Conservation (phyloP, 2,113 vertebrate genomes). For the Alces alces region DNA sequence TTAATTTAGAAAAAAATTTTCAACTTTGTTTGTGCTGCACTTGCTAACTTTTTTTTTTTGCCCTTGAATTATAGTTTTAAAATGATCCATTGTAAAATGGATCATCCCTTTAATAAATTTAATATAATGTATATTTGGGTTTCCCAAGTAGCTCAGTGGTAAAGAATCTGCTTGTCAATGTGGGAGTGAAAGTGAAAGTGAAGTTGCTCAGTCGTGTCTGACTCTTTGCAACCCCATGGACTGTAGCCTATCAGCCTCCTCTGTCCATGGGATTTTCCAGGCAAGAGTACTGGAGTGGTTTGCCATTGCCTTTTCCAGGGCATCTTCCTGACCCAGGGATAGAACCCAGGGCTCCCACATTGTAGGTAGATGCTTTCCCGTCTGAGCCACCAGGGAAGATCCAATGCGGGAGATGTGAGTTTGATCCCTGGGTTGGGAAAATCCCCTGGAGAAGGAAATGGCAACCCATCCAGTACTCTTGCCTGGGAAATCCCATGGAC, state of each 20-base stretch:
- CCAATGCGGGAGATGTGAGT: neutral
- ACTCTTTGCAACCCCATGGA: too few species aligned
- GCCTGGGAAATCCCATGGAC: neutral
- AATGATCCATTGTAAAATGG: neutral
- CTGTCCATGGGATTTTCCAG: too few species aligned
- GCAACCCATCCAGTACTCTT: neutral
- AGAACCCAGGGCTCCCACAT: too few species aligned
- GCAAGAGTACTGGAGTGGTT: too few species aligned
- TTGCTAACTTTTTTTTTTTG: neutral
- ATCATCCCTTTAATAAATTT: neutral
- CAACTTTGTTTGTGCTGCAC: neutral
- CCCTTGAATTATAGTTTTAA: neutral
- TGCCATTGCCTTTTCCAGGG: too few species aligned
- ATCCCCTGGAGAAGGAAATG: neutral
- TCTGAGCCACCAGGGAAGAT: too few species aligned
- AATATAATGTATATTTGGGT: neutral
- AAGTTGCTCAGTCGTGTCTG: too few species aligned
- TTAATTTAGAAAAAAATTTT: neutral
- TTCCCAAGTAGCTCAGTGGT: neutral
- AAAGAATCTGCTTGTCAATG: neutral
- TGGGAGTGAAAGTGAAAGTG: neutral
- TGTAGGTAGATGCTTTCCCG: too few species aligned
- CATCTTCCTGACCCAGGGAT: too few species aligned
- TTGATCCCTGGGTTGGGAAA: neutral
- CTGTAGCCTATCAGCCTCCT: too few species aligned